phyloP scores from a whole-genome alignment of 2,888 invertebrate genomes.

The Charanyca ferruginea region DNA sequence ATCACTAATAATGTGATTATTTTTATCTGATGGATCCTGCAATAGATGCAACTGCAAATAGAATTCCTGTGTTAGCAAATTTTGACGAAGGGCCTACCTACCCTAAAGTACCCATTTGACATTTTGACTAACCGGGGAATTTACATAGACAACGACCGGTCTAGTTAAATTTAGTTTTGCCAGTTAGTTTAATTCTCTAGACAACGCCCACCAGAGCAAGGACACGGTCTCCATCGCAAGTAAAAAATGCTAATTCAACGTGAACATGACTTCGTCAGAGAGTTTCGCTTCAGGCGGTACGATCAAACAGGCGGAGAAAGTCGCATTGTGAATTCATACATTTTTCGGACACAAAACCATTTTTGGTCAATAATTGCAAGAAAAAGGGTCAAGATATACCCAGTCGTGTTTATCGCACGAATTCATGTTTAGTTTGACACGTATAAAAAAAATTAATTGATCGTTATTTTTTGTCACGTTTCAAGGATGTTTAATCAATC shows the following conservation, averaged over 20 bases:
- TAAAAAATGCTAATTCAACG: slow-evolving; percentile 64
- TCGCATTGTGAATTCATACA: slow-evolving; percentile 69
- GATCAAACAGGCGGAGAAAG: slow-evolving; percentile 72
- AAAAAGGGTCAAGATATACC: slow-evolving; percentile 70
- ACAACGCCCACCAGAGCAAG: not conserved
- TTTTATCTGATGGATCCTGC: not conserved
- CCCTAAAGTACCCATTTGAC: not conserved
- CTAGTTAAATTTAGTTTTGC: too few species aligned
- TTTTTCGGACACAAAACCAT: slow-evolving; percentile 69
- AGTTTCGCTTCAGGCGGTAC: slow-evolving; percentile 63
- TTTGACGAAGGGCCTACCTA: not conserved
- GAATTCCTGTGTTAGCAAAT: not conserved
- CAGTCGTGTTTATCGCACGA: slow-evolving; percentile 24
- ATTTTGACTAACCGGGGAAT: not conserved
- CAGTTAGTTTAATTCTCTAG: too few species aligned
- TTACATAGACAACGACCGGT: too few species aligned
- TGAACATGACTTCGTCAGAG: slow-evolving; percentile 55
- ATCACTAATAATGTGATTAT: not conserved
- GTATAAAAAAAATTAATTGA: slow-evolving; percentile 9
- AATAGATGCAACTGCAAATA: too few species aligned
- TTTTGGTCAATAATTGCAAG: slow-evolving; percentile 76
- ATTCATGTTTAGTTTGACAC: slow-evolving; percentile 35
- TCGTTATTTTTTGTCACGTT: slow-evolving; percentile 16
- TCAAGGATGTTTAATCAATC: slow-evolving; percentile 27
- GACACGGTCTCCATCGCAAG: slow-evolving; percentile 7